These are phyloP conservation scores for Erinaceus europaeus DNA, from an alignment of 2,113 vertebrate species.

Conservation along the genomic window DNA sequence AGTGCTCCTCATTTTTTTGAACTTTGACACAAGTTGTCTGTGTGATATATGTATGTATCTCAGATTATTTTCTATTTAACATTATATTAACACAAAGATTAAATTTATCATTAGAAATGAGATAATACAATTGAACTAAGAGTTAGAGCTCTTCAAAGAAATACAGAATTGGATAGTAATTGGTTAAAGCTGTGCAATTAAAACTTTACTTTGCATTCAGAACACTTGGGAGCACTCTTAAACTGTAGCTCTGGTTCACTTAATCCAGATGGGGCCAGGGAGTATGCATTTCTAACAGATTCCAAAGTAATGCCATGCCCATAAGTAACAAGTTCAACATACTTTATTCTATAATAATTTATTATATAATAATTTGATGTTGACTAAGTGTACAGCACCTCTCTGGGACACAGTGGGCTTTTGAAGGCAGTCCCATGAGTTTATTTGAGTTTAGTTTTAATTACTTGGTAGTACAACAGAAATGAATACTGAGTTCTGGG, in stretches of 20 bases:
- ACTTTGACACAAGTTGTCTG: neutral
- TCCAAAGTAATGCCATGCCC: neutral
- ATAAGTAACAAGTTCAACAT: neutral
- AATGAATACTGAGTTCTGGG: neutral
- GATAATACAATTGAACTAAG: neutral
- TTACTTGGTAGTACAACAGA: neutral
- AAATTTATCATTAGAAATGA: neutral
- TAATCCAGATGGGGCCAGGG: neutral
- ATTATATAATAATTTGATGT: neutral
- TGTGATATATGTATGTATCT: neutral
- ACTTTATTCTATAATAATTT: too few relatives aligned
- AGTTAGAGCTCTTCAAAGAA: neutral
- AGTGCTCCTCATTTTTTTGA: too few relatives aligned
- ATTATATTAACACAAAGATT: neutral
- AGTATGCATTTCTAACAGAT: neutral
- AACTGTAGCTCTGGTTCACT: neutral
- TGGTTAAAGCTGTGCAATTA: neutral
- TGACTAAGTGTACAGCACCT: neutral
- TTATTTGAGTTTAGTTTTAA: neutral
- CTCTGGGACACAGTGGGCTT: neutral
- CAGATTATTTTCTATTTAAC: slow-evolving; percentile 2
- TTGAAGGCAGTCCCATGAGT: neutral
- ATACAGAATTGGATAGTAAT: neutral
- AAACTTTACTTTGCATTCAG: neutral
- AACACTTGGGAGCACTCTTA: neutral